Evolutionary conservation across 2,797 vertebrate species (phyloP).

Genomic region (Ptychadena robeensis): DNA sequence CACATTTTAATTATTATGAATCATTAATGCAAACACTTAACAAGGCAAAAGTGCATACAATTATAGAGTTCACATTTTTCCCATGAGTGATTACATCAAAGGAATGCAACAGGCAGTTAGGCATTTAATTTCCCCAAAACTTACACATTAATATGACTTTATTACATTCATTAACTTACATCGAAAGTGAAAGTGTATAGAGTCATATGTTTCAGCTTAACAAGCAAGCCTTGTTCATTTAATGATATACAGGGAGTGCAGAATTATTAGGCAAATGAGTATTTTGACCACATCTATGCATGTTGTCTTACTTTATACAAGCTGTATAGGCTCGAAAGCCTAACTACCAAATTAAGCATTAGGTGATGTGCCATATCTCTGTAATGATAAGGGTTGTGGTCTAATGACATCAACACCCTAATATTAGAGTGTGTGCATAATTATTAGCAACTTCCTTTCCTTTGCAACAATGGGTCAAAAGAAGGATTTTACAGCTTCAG

Average conservation of each 20-base stretch:
- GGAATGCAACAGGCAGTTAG: constrained; percentile 26
- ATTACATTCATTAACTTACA: constrained; percentile 13
- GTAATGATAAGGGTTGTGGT: too few species aligned
- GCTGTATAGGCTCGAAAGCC: too few species aligned
- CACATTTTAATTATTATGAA: constrained; percentile 51
- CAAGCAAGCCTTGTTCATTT: background rate
- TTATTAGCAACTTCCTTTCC: too few species aligned
- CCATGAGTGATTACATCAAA: constrained; percentile 21
- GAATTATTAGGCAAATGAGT: too few species aligned
- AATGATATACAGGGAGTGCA: background rate
- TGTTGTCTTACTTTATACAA: too few species aligned
- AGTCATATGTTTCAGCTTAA: background rate
- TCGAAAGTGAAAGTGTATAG: background rate
- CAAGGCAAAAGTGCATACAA: constrained; percentile 46
- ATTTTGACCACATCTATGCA: too few species aligned
- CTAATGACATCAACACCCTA: too few species aligned
- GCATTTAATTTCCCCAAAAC: constrained; percentile 25
- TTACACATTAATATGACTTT: constrained; percentile 26
- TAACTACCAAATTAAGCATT: too few species aligned
- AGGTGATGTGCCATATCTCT: too few species aligned
- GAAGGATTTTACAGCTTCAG: too few species aligned
- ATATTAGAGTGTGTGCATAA: too few species aligned
- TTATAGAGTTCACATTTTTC: constrained; percentile 38
- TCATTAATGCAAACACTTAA: constrained; percentile 51
- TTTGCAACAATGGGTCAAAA: too few species aligned